These are phyloP conservation scores for Odontamblyopus rebecca DNA, from an alignment of 2,797 vertebrate species.

Conservation along the genomic window DNA sequence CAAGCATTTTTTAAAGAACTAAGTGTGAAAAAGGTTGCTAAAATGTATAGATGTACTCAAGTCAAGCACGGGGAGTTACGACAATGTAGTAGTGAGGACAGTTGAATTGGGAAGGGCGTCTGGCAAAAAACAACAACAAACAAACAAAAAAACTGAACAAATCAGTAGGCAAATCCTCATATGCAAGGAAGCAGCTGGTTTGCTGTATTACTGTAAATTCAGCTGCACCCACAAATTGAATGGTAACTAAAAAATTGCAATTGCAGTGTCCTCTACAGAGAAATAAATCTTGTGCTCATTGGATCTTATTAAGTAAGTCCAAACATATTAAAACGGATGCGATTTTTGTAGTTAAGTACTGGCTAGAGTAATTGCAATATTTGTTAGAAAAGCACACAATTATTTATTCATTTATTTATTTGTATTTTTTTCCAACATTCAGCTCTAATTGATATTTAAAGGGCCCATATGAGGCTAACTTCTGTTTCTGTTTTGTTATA, in stretches of 20 bases:
- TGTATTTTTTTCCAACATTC: not conserved
- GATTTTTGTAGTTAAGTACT: not conserved
- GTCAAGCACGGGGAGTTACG: not conserved
- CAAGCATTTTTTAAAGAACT: slow-evolving; percentile 22
- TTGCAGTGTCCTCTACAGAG: too few relatives aligned
- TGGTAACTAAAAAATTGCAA: too few relatives aligned
- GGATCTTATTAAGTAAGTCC: not conserved
- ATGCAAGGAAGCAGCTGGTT: not conserved
- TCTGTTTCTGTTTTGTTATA: too few relatives aligned
- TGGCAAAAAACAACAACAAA: not conserved
- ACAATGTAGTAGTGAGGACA: not conserved
- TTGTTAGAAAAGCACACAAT: too few relatives aligned
- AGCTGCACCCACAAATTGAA: too few relatives aligned
- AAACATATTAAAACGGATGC: not conserved
- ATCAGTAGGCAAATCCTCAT: not conserved
- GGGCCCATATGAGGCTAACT: too few relatives aligned
- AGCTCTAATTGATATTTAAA: not conserved
- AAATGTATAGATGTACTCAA: not conserved
- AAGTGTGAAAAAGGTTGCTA: not conserved
- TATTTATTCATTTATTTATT: too few relatives aligned
- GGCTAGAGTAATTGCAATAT: too few relatives aligned
- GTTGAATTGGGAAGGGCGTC: not conserved
- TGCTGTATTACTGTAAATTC: not conserved
- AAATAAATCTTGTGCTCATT: too few relatives aligned
- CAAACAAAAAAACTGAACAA: not conserved